These are phyloP conservation scores for Gandaritis pyraliata DNA, from an alignment of 2,888 invertebrate genomes.

Conservation along the genomic window DNA sequence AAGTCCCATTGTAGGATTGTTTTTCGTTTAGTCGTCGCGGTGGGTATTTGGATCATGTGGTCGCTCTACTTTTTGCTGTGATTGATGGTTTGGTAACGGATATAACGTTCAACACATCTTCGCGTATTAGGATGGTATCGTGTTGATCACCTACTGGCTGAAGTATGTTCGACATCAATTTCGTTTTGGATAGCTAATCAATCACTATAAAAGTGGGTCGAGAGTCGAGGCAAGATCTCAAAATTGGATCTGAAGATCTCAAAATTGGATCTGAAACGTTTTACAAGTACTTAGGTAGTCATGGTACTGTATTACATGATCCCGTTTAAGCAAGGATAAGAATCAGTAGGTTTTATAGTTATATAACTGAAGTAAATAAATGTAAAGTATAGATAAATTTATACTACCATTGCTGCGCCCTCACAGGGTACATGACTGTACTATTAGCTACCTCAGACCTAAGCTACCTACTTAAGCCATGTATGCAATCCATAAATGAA, in stretches of 20 bases:
- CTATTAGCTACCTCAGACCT: too few species aligned
- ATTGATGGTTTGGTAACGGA: constrained; percentile 48
- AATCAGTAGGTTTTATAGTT: too few species aligned
- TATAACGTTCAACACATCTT: constrained; percentile 40
- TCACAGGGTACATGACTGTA: too few species aligned
- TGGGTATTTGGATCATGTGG: constrained; percentile 49
- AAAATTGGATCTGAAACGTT: constrained; percentile 26
- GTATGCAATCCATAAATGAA: too few species aligned
- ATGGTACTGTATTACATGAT: too few species aligned
- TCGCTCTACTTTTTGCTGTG: constrained; percentile 46
- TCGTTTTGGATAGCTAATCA: constrained; percentile 41
- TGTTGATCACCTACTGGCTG: constrained; percentile 35
- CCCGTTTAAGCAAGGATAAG: too few species aligned
- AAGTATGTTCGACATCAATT: constrained; percentile 38
- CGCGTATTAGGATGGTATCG: constrained; percentile 34
- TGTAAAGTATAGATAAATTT: too few species aligned
- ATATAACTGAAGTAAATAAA: too few species aligned
- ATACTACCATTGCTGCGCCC: too few species aligned
- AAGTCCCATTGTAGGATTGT: constrained; percentile 47
- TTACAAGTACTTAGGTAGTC: not conserved
- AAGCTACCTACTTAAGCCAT: too few species aligned
- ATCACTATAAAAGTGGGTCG: constrained; percentile 40
- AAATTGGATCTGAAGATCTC: constrained; percentile 31
- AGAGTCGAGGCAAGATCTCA: constrained; percentile 27
- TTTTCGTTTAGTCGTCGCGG: constrained; percentile 46